A percentile compares a stretch with the other conserved stretches of the same genome.
Conservation (phyloP, 2,888 invertebrate species). For the Gibbula magus region DNA sequence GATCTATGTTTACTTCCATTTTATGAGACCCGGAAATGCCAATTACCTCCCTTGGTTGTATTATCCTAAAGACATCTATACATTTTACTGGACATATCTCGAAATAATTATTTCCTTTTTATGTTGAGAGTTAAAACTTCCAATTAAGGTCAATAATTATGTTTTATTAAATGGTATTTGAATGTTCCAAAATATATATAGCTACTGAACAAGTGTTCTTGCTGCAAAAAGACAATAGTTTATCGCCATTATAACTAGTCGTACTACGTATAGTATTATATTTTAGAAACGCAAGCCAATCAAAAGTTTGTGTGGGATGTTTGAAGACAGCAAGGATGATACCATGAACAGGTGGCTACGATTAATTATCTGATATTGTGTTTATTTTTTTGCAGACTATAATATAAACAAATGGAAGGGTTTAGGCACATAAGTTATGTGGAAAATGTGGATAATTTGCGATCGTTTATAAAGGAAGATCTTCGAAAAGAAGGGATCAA, state of each 20-base stretch:
- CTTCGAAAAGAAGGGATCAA: conserved; percentile 69
- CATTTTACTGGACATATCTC: neutral
- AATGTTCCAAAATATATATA: too few relatives aligned
- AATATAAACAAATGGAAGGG: conserved; percentile 36
- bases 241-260: neutral
- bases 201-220: neutral
- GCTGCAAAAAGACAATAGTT: neutral
- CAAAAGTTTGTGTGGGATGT: conserved; percentile 50
- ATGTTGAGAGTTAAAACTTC: too few relatives aligned
- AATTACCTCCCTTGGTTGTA: conserved; percentile 5
- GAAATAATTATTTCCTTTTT: neutral
- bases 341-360: neutral
- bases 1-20: conserved; percentile 13
- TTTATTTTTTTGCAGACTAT: neutral
- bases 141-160: too few relatives aligned
- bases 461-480: conserved; percentile 64
- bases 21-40: conserved; percentile 20
- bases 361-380: conserved; percentile 14
- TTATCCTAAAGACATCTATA: neutral
- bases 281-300: conserved; percentile 48
- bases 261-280: neutral
- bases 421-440: conserved; percentile 56
- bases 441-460: conserved; percentile 61
- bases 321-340: conserved; percentile 51
- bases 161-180: neutral